Conservation (phyloP, 1,140 invertebrate species). For the Archivesica marissinica region DNA sequence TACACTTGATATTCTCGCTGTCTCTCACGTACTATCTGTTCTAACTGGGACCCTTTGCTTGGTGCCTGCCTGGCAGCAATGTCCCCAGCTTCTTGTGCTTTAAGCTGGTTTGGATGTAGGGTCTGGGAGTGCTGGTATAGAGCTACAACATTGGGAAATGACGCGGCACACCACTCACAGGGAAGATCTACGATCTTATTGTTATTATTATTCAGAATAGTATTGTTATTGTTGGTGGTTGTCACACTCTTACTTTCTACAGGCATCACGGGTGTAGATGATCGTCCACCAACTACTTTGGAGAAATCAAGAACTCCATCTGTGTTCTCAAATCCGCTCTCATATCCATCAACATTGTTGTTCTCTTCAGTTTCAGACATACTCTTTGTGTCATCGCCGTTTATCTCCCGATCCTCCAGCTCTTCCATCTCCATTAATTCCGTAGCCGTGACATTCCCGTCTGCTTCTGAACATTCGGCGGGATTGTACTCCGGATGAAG, state of each 20-base stretch:
- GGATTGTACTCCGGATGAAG: conserved; percentile 77
- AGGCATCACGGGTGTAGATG: neutral
- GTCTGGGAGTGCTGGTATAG: conserved; percentile 77
- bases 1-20: conserved; percentile 61
- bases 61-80: conserved; percentile 31
- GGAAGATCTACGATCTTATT: conserved; percentile 21
- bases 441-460: conserved; percentile 60
- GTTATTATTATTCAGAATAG: conserved; percentile 38
- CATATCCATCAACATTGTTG: conserved; percentile 51
- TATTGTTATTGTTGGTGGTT: conserved; percentile 37
- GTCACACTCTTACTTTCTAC: neutral
- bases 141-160: conserved; percentile 74
- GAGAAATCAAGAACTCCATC: conserved; percentile 65
- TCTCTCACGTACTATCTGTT: conserved; percentile 59
- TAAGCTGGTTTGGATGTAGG: conserved; percentile 75
- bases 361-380: conserved; percentile 23
- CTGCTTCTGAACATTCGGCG: conserved; percentile 70
- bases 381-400: conserved; percentile 55
- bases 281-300: neutral
- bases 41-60: conserved; percentile 45
- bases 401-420: conserved; percentile 59
- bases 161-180: conserved; percentile 80
- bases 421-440: conserved; percentile 63
- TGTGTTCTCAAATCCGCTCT: conserved; percentile 32
- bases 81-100: conserved; percentile 74